Conservation (phyloP, 2,888 invertebrate genomes). For the Escarpia spicata region DNA sequence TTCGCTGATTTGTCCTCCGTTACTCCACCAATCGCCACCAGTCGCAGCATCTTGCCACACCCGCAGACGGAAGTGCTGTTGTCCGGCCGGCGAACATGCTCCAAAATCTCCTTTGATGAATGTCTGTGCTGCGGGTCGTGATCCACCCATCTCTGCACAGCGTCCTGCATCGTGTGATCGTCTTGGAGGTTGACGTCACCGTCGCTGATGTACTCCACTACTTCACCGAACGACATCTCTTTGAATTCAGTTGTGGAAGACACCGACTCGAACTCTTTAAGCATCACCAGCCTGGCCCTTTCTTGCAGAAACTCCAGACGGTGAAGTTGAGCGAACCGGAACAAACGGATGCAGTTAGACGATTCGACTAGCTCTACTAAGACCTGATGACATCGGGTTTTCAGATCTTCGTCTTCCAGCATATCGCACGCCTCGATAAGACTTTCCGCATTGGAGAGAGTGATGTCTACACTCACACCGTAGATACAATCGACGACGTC, state of each 20-base stretch:
- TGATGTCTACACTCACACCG: conserved; percentile 33
- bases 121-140: conserved; percentile 21
- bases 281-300: conserved; percentile 31
- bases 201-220: conserved; percentile 39
- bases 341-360: conserved; percentile 38
- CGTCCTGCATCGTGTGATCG: conserved; percentile 37
- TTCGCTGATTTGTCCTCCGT: conserved; percentile 33
- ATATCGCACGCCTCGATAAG: conserved; percentile 39
- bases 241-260: conserved; percentile 27
- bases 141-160: conserved; percentile 32
- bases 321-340: conserved; percentile 35
- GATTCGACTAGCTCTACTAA: conserved; percentile 35
- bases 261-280: conserved; percentile 35
- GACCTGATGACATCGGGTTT: conserved; percentile 35
- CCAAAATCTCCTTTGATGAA: background rate
- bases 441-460: conserved; percentile 35
- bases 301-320: conserved; percentile 28
- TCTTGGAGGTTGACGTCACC: conserved; percentile 29
- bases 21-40: conserved; percentile 38
- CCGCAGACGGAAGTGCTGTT: background rate
- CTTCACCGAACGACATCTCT: conserved; percentile 32
- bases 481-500: conserved; percentile 39
- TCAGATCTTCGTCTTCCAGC: conserved; percentile 32
- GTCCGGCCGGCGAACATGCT: background rate
- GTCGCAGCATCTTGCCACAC: background rate